phyloP scores from a whole-genome alignment of 2,888 invertebrate genomes.

The Stenolophus ochropezus region DNA sequence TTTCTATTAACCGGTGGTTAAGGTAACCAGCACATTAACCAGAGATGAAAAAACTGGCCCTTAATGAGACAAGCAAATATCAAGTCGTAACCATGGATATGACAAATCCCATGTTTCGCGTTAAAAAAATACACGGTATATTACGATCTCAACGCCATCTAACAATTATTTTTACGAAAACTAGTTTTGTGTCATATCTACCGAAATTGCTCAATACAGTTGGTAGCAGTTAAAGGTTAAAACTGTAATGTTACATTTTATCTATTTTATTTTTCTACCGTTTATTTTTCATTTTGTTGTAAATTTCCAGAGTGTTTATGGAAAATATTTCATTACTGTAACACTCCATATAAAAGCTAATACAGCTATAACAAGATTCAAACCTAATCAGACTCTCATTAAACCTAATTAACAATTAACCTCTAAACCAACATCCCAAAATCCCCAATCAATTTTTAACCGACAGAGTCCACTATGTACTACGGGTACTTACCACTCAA shows the following conservation, averaged over 20 bases:
- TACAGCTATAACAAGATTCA: slow-evolving; percentile 6
- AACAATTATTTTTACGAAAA: no score
- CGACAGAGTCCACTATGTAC: neutral
- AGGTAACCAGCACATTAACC: no score
- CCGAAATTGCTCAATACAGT: no score
- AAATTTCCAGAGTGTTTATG: neutral
- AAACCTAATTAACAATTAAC: slow-evolving; percentile 50
- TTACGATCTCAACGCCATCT: no score
- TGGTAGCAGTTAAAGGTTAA: no score
- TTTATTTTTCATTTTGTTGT: neutral
- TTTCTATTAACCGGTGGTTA: no score
- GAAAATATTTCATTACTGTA: neutral
- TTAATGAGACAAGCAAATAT: no score
- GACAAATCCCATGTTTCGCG: no score
- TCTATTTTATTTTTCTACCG: neutral
- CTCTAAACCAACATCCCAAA: slow-evolving; percentile 11
- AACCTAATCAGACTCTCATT: slow-evolving; percentile 44
- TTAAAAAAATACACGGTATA: no score
- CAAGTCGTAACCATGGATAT: no score
- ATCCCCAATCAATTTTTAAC: slow-evolving; percentile 36
- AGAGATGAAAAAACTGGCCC: no score
- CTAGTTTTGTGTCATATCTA: no score
- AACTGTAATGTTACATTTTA: neutral
- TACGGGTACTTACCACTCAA: neutral
- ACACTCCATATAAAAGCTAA: neutral